These are phyloP conservation scores for Drosophila triauraria DNA, from an alignment of 1,140 invertebrate genomes.

Conservation along the genomic window DNA sequence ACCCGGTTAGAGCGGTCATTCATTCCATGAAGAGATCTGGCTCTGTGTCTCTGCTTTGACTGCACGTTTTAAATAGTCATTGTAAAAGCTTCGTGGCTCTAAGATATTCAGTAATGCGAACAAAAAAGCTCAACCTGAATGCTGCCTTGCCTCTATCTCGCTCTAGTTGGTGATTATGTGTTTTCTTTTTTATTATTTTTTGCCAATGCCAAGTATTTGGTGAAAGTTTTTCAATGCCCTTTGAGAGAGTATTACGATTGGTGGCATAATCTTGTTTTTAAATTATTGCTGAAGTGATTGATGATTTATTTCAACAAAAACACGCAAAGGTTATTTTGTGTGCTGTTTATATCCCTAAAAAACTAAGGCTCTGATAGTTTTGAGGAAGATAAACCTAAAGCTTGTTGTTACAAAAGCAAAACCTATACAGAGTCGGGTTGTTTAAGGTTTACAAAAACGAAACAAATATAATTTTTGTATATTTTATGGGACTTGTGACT, in stretches of 20 bases:
- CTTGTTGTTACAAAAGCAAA: too few species aligned
- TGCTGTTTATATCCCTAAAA: too few species aligned
- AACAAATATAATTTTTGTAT: too few species aligned
- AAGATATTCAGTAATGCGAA: background rate
- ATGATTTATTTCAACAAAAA: too few species aligned
- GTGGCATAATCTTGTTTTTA: background rate
- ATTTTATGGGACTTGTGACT: too few species aligned
- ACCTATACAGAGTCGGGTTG: too few species aligned
- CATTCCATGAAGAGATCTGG: too few species aligned
- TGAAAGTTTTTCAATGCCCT: slow-evolving; percentile 20
- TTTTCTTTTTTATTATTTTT: background rate
- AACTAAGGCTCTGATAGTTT: too few species aligned
- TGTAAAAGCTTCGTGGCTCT: background rate
- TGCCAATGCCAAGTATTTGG: slow-evolving; percentile 2
- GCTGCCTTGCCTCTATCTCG: background rate
- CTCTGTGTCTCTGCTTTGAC: background rate
- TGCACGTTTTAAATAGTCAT: background rate
- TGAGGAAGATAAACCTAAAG: too few species aligned
- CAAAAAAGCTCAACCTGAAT: background rate
- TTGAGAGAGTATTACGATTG: background rate
- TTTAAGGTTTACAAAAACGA: too few species aligned
- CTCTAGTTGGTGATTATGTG: slow-evolving; percentile 9
- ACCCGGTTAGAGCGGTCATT: background rate
- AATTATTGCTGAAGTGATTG: background rate
- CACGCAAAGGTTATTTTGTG: too few species aligned